phyloP scores from a whole-genome alignment of 2,113 vertebrate species.

The Circaetus gallicus region DNA sequence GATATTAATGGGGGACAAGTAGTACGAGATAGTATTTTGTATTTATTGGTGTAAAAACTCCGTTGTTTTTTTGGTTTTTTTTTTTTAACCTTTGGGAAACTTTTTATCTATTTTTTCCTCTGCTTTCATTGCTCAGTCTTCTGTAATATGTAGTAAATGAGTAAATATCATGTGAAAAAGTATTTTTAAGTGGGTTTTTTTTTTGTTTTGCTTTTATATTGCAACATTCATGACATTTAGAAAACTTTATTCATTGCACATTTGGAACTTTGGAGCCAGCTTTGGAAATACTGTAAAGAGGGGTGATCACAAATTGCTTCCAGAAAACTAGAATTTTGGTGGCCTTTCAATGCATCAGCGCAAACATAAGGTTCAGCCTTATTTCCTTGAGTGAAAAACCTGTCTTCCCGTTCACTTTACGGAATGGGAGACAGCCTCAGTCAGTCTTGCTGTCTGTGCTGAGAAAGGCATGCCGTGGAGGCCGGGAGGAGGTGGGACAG shows the following conservation, averaged over 20 bases:
- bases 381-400: neutral
- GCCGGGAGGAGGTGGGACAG: neutral
- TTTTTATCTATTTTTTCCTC: neutral
- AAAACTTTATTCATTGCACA: neutral
- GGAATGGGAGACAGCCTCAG: no score
- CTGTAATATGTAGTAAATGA: neutral
- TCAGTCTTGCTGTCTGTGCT: neutral
- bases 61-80: no score
- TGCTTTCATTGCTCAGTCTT: neutral
- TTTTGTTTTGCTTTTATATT: neutral
- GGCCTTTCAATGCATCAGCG: no score
- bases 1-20: neutral
- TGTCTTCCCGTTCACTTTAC: neutral
- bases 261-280: neutral
- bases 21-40: neutral
- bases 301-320: neutral
- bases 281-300: neutral
- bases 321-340: neutral
- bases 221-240: no score
- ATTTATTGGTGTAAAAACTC: neutral
- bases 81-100: no score
- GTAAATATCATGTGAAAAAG: neutral
- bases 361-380: neutral
- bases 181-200: no score
- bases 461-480: rapidly evolving